A percentile compares a stretch with the other conserved stretches of the same genome.
These are phyloP conservation scores for Acrobasis repandana DNA, from an alignment of 2,888 invertebrate species.

Conservation along the genomic window DNA sequence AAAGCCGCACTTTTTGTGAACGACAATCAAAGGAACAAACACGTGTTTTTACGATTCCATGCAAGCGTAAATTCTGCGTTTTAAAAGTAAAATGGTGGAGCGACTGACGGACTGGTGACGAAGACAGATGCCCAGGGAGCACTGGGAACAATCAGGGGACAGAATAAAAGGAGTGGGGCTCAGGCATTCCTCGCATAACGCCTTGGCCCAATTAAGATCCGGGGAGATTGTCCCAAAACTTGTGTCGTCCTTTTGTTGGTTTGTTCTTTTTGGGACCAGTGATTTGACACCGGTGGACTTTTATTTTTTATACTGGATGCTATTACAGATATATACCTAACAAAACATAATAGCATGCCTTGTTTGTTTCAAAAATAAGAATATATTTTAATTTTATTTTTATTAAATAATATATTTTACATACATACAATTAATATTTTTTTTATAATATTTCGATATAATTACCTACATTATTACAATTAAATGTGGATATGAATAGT, in stretches of 20 bases:
- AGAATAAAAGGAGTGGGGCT: constrained; percentile 37
- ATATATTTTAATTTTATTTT: no score
- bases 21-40: constrained; percentile 48
- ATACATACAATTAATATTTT: no score
- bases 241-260: constrained; percentile 32
- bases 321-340: neutral
- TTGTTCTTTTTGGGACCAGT: constrained; percentile 33
- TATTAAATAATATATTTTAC: no score
- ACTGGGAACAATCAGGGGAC: constrained; percentile 47
- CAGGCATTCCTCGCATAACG: constrained; percentile 61
- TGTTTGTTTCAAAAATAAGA: no score
- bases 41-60: constrained; percentile 44
- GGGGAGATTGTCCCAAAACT: constrained; percentile 64
- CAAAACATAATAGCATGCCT: no score
- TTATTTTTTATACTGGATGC: neutral
- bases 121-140: constrained; percentile 42
- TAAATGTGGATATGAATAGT: no score
- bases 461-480: no score
- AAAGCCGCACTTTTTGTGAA: constrained; percentile 26
- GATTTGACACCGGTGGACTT: neutral
- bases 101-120: constrained; percentile 51
- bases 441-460: no score
- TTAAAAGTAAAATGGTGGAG: constrained; percentile 47
- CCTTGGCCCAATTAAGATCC: constrained; percentile 72
- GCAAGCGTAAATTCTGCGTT: constrained; percentile 49